phyloP scores from a whole-genome alignment of 2,888 invertebrate genomes.

The Parelbella ahira region DNA sequence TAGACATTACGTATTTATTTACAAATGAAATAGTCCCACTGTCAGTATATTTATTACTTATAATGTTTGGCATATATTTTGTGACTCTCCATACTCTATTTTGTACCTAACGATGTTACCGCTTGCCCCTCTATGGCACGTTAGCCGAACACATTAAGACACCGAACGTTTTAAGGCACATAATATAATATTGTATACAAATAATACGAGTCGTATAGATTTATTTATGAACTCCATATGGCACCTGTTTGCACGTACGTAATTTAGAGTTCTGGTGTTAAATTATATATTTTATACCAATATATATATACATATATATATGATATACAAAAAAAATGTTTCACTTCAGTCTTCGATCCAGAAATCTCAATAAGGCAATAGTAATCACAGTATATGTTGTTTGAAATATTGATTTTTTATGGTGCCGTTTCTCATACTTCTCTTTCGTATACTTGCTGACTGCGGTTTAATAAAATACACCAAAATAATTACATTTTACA shows the following conservation, averaged over 20 bases:
- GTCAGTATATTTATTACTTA: slow-evolving; percentile 44
- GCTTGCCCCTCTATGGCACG: slow-evolving; percentile 34
- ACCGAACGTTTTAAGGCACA: slow-evolving; percentile 46
- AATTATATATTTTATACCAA: slow-evolving; percentile 32
- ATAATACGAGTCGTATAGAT: slow-evolving; percentile 34
- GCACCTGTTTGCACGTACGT: slow-evolving; percentile 65
- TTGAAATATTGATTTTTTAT: slow-evolving; percentile 45
- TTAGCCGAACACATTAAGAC: slow-evolving; percentile 43
- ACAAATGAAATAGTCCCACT: slow-evolving; percentile 53
- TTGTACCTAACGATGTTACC: slow-evolving; percentile 55
- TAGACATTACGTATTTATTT: slow-evolving; percentile 66
- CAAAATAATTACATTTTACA: too few relatives aligned
- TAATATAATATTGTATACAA: slow-evolving; percentile 36
- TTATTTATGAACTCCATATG: slow-evolving; percentile 57
- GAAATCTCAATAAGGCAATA: slow-evolving; percentile 76
- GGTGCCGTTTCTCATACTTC: slow-evolving; percentile 47
- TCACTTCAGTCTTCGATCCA: slow-evolving; percentile 73
- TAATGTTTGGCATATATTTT: slow-evolving; percentile 76
- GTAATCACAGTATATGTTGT: slow-evolving; percentile 66
- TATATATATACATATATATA: slow-evolving; percentile 38
- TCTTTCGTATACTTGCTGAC: slow-evolving; percentile 15
- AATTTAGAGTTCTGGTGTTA: slow-evolving; percentile 45
- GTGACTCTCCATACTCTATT: slow-evolving; percentile 71
- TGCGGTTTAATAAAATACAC: too few relatives aligned
- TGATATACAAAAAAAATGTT: slow-evolving; percentile 34